Conservation (phyloP, 2,113 vertebrate species). For the Pelobates fuscus region DNA sequence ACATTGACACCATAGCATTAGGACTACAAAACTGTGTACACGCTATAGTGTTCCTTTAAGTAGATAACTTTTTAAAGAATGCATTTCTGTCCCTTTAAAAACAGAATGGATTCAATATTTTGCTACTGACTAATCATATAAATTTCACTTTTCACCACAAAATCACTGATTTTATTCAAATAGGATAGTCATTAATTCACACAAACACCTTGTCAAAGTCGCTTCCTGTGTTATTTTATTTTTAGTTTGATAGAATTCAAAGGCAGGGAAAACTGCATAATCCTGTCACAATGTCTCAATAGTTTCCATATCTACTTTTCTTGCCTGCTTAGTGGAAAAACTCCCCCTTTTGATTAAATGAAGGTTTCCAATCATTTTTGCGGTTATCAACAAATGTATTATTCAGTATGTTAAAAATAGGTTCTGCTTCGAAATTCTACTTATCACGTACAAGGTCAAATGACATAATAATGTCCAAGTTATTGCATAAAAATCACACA, state of each 20-base stretch:
- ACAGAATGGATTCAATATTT: too few relatives aligned
- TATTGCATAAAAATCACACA: constrained; percentile 8
- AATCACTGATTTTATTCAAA: neutral
- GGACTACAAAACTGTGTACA: too few relatives aligned
- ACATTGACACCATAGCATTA: too few relatives aligned
- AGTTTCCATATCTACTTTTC: neutral
- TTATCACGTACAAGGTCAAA: constrained; percentile 31
- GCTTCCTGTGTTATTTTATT: neutral
- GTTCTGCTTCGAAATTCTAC: constrained; percentile 29
- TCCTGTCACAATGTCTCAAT: too few relatives aligned
- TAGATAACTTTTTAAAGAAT: too few relatives aligned
- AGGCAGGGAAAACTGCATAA: neutral
- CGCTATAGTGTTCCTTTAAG: too few relatives aligned
- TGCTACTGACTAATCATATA: neutral
- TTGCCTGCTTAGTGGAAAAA: neutral
- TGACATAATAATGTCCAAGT: constrained; percentile 14
- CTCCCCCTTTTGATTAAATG: constrained; percentile 9
- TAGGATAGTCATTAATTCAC: neutral
- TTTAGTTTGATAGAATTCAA: neutral
- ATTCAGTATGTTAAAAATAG: constrained; percentile 35
- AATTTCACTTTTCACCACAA: neutral
- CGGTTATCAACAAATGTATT: constrained; percentile 29
- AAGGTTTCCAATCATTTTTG: constrained; percentile 22
- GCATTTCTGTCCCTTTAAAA: too few relatives aligned
- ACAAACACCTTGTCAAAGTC: neutral